These are phyloP conservation scores for Lophura nycthemera DNA, from an alignment of 2,113 vertebrate genomes.

Conservation along the genomic window DNA sequence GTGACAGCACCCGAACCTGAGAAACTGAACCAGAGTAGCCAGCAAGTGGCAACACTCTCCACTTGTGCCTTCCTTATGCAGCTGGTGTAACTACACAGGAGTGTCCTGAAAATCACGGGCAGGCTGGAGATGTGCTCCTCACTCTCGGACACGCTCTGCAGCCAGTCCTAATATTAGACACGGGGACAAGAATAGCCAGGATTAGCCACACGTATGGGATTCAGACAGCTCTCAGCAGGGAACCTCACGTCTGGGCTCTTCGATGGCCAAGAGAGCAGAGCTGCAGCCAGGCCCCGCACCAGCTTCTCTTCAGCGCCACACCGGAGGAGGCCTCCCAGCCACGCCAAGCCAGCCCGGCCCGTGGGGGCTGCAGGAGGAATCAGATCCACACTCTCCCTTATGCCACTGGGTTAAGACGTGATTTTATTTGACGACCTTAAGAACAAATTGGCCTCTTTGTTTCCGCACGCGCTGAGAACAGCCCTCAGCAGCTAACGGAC, in stretches of 20 bases:
- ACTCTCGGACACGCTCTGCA: background rate
- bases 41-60: background rate
- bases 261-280: background rate
- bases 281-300: background rate
- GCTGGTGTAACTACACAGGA: background rate
- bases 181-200: conserved; percentile 22
- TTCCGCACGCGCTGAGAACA: background rate
- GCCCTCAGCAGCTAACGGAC: background rate
- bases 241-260: background rate
- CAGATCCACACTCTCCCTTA: background rate
- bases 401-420: background rate
- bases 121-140: background rate
- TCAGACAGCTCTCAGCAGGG: background rate
- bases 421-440: background rate
- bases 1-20: background rate
- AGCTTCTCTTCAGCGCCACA: background rate
- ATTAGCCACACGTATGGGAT: background rate
- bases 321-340: background rate
- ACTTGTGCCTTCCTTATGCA: background rate
- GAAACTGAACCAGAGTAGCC: background rate
- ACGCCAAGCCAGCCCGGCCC: background rate
- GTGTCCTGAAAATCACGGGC: background rate
- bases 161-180: background rate
- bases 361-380: background rate
- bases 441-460: background rate